phyloP scores from a whole-genome alignment of 2,797 vertebrate species.

The Pangasius macronema region DNA sequence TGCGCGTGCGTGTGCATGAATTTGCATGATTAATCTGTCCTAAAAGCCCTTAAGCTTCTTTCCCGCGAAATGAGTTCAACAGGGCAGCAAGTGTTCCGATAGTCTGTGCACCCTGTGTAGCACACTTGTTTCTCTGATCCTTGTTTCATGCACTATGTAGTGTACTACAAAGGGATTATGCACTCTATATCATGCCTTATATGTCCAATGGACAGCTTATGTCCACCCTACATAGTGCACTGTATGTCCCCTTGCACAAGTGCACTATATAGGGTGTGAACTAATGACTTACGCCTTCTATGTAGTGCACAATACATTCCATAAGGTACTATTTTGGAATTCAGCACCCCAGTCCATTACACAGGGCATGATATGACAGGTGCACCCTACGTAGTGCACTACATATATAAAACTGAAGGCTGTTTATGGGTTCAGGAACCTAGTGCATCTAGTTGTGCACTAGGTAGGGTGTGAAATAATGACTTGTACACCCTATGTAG shows the following conservation, averaged over 20 bases:
- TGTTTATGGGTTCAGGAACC: too few species aligned
- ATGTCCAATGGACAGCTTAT: too few species aligned
- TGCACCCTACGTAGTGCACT: not conserved
- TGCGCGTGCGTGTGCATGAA: not conserved
- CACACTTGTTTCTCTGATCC: not conserved
- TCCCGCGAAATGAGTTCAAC: not conserved
- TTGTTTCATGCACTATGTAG: too few species aligned
- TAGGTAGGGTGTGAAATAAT: not conserved
- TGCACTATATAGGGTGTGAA: not conserved
- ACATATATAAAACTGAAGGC: too few species aligned
- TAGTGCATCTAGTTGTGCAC: too few species aligned
- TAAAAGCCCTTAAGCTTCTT: not conserved
- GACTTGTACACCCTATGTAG: not conserved
- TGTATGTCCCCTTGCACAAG: not conserved
- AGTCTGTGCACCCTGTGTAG: not conserved
- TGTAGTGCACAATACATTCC: not conserved
- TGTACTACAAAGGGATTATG: too few species aligned
- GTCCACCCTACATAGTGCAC: not conserved
- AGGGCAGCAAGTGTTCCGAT: not conserved
- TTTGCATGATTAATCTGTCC: not conserved
- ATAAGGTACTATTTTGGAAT: not conserved
- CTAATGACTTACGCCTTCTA: not conserved
- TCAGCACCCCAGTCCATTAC: too few species aligned
- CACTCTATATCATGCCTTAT: too few species aligned
- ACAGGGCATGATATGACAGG: too few species aligned